Conservation (phyloP, 1,140 invertebrate species). For the Venustaconcha ellipsiformis region DNA sequence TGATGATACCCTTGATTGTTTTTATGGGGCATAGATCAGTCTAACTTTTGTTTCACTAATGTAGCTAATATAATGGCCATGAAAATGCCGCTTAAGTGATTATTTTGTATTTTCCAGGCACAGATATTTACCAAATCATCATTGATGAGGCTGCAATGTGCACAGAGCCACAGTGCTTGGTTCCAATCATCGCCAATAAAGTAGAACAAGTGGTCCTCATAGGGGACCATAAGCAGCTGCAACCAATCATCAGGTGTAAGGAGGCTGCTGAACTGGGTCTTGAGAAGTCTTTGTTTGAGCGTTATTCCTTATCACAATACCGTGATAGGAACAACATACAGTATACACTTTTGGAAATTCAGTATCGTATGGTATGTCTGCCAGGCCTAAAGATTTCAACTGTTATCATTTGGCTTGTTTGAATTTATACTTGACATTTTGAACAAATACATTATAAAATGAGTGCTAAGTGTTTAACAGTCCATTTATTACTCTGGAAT, state of each 20-base stretch:
- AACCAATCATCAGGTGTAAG: constrained; percentile 51
- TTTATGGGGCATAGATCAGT: no score
- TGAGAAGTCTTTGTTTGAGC: constrained; percentile 60
- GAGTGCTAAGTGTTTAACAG: no score
- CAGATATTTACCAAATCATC: constrained; percentile 41
- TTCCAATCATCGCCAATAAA: constrained; percentile 47
- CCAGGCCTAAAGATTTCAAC: not conserved
- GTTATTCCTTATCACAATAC: constrained; percentile 41
- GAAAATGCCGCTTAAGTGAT: not conserved
- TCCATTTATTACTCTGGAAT: no score
- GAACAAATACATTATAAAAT: no score
- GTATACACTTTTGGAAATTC: constrained; percentile 42
- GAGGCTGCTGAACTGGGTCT: constrained; percentile 52
- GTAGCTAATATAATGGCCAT: no score
- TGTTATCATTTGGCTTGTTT: no score
- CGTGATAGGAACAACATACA: constrained; percentile 9
- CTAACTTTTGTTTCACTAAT: no score
- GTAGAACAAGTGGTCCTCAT: constrained; percentile 61
- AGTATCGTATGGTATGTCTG: constrained; percentile 61
- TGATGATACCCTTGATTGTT: no score
- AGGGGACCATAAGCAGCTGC: constrained; percentile 62
- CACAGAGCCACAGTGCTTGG: constrained; percentile 58
- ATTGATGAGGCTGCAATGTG: constrained; percentile 64
- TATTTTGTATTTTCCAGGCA: not conserved
- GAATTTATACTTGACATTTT: no score